Conservation (phyloP, 2,113 vertebrate genomes). For the Puntigrus tetrazona region DNA sequence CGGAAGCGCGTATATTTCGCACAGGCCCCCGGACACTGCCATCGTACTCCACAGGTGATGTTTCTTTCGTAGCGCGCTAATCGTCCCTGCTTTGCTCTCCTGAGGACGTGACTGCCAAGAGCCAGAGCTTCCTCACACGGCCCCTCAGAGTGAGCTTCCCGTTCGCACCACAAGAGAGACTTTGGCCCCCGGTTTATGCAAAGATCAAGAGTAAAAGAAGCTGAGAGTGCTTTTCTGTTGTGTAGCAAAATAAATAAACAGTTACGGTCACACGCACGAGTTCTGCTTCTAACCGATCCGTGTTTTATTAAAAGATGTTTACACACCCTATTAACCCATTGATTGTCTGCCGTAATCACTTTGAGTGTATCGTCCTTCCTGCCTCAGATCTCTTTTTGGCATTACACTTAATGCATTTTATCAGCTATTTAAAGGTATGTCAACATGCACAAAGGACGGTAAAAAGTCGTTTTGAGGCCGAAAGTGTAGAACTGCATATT, state of each 20-base stretch:
- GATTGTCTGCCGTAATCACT: too few species aligned
- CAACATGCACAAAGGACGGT: too few species aligned
- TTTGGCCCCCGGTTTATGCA: conserved; percentile 44
- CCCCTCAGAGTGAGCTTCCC: conserved; percentile 37
- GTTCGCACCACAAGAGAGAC: conserved; percentile 31
- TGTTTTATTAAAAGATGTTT: too few species aligned
- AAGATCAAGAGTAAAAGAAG: not conserved
- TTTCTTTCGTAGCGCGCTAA: conserved; percentile 2
- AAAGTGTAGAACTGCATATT: too few species aligned
- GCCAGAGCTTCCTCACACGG: conserved; percentile 32
- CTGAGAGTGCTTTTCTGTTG: not conserved
- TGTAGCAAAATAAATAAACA: not conserved
- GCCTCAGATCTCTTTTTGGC: too few species aligned
- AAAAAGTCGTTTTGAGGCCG: too few species aligned
- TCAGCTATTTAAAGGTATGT: too few species aligned
- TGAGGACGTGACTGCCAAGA: conserved; percentile 42
- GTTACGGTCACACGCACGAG: not conserved
- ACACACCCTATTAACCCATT: too few species aligned
- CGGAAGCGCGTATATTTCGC: not conserved
- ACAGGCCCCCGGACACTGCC: conserved; percentile 3
- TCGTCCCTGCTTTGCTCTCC: conserved; percentile 6
- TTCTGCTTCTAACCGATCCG: not conserved
- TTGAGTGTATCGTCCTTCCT: too few species aligned
- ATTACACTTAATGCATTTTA: too few species aligned
- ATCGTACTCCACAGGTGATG: not conserved